phyloP scores from a whole-genome alignment of 2,797 vertebrate genomes.

The Ptychadena robeensis region DNA sequence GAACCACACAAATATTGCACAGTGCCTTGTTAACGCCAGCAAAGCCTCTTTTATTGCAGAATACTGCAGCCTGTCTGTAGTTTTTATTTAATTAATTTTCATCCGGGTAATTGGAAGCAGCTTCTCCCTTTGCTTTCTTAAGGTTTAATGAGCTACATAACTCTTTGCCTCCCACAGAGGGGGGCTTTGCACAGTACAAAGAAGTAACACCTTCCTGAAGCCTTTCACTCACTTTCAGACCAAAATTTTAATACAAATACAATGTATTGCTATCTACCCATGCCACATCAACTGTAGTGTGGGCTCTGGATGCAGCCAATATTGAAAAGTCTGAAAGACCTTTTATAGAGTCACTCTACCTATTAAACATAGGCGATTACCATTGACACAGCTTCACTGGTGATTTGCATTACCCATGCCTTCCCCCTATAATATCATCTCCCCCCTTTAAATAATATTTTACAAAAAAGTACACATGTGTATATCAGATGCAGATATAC shows the following conservation, averaged over 20 bases:
- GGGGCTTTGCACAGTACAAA: conserved; percentile 67
- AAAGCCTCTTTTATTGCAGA: conserved; percentile 73
- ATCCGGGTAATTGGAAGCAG: conserved; percentile 80
- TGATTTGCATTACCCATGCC: not conserved
- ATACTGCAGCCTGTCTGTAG: conserved; percentile 69
- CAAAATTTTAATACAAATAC: conserved; percentile 16
- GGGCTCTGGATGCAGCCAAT: not conserved
- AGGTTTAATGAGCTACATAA: conserved; percentile 78
- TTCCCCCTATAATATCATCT: too few species aligned
- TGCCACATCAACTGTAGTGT: not conserved
- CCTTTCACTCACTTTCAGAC: conserved; percentile 1
- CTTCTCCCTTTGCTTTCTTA: conserved; percentile 73
- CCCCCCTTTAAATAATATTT: too few species aligned
- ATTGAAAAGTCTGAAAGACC: not conserved
- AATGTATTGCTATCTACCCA: not conserved
- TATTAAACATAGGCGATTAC: not conserved
- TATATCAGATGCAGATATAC: too few species aligned
- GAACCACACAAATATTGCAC: conserved; percentile 70
- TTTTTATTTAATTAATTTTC: conserved; percentile 77
- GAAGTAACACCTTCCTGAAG: conserved; percentile 58
- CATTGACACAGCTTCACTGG: not conserved
- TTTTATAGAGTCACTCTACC: conserved; percentile 25
- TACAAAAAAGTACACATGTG: too few species aligned
- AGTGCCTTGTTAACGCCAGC: conserved; percentile 68
- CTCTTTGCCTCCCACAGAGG: conserved; percentile 71